A percentile compares a stretch with the other conserved stretches of the same genome.
Conservation (phyloP, 2,797 vertebrate genomes). For the Sebastes glaucus region DNA sequence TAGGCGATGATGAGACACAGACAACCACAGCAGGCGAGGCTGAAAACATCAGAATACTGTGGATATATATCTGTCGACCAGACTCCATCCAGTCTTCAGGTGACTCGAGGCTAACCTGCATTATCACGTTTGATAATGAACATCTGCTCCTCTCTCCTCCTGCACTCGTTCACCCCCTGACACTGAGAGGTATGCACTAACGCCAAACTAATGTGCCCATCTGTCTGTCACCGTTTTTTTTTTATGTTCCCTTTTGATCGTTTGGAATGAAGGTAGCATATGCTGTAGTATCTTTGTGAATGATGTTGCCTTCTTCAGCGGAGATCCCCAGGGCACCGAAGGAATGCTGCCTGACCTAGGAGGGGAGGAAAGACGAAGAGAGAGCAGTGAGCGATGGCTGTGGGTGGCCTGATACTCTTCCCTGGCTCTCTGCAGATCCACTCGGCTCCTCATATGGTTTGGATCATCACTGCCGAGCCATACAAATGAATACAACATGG, state of each 20-base stretch:
- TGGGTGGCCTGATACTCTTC: constrained; percentile 79
- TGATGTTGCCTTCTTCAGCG: constrained; percentile 69
- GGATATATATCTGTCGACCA: constrained; percentile 17
- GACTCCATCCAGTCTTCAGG: constrained; percentile 1
- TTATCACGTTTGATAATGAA: constrained; percentile 39
- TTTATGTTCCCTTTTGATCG: constrained; percentile 68
- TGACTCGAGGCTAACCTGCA: constrained; percentile 16
- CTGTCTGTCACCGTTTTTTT: constrained; percentile 62
- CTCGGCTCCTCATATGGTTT: constrained; percentile 82
- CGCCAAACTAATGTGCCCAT: constrained; percentile 68
- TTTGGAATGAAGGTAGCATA: constrained; percentile 67
- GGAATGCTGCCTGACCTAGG: constrained; percentile 80
- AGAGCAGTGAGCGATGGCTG: constrained; percentile 50
- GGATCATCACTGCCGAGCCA: constrained; percentile 67
- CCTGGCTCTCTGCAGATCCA: constrained; percentile 66
- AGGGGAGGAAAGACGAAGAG: constrained; percentile 55
- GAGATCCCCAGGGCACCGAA: constrained; percentile 68
- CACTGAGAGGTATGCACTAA: constrained; percentile 47
- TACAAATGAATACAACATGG: constrained; percentile 72
- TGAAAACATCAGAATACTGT: constrained; percentile 16
- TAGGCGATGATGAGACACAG: constrained; percentile 27
- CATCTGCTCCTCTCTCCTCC: constrained; percentile 47
- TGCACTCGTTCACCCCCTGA: constrained; percentile 67
- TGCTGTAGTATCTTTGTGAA: constrained; percentile 73
- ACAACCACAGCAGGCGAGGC: constrained; percentile 18